These are phyloP conservation scores for Fragum fragum DNA, from an alignment of 2,888 invertebrate species.

Conservation along the genomic window DNA sequence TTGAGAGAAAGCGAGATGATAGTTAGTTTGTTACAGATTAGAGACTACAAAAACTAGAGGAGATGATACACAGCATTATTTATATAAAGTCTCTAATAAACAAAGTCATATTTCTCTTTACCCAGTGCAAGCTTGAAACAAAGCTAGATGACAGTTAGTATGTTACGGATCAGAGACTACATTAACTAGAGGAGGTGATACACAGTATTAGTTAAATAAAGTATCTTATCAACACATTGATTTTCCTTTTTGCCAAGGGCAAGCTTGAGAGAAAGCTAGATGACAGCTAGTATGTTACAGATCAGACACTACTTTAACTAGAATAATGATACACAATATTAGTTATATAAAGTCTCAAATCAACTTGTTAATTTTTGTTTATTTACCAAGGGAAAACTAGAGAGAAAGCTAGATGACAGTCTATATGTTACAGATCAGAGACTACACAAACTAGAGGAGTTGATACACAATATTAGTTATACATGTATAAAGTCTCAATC, in stretches of 20 bases:
- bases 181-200: conserved; percentile 79
- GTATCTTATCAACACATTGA: no score
- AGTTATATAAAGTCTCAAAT: no score
- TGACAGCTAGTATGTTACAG: conserved; percentile 73
- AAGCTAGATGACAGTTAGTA: conserved; percentile 77
- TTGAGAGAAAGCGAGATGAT: conserved; percentile 79
- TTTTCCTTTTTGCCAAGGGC: no score
- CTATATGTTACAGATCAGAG: conserved; percentile 73
- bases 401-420: conserved; percentile 77
- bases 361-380: no score
- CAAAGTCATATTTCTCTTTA: no score
- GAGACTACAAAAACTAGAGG: conserved; percentile 77
- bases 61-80: no score
- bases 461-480: no score
- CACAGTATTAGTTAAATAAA: no score
- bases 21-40: conserved; percentile 72
- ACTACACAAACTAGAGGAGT: conserved; percentile 78
- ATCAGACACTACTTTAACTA: conserved; percentile 74
- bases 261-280: conserved; percentile 79
- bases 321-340: no score
- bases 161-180: conserved; percentile 72
- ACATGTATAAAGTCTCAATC: no score
- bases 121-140: conserved; percentile 81
- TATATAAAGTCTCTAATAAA: no score
- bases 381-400: conserved; percentile 83